Percentiles rank a stretch among this genome's conserved stretches.
phyloP scores from a whole-genome alignment of 2,797 vertebrate species.

The Hydrocynus forskahlii region DNA sequence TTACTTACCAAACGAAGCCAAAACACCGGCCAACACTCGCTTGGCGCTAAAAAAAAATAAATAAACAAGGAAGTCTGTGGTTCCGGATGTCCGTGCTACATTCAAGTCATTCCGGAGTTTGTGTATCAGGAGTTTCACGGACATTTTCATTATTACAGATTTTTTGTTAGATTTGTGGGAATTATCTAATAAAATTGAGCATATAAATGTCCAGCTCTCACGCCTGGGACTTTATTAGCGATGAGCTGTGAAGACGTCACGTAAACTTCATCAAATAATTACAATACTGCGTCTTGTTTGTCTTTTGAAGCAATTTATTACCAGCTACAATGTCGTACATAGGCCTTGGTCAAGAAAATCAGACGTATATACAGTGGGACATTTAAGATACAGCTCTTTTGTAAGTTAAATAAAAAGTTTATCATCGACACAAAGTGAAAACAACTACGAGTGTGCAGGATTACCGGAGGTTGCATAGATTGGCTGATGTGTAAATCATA shows the following conservation, averaged over 20 bases:
- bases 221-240: too few species aligned
- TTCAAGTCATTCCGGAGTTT: not conserved
- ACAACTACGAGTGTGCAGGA: not conserved
- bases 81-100: not conserved
- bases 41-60: constrained; percentile 18
- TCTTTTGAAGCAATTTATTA: too few species aligned
- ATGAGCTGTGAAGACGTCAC: too few species aligned
- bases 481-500: not conserved
- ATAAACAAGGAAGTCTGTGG: constrained; percentile 23
- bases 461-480: not conserved
- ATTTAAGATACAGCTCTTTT: too few species aligned
- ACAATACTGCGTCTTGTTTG: too few species aligned
- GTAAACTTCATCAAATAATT: too few species aligned
- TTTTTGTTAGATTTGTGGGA: not conserved
- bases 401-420: too few species aligned
- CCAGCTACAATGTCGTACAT: too few species aligned
- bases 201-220: not conserved
- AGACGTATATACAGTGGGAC: too few species aligned
- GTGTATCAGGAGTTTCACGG: not conserved
- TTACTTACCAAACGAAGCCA: constrained; percentile 1
- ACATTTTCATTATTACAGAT: not conserved
- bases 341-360: too few species aligned
- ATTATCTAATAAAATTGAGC: not conserved
- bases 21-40: not conserved
- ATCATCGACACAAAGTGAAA: too few species aligned